Conservation (phyloP, 2,888 invertebrate species). For the Leptothorax acervorum region DNA sequence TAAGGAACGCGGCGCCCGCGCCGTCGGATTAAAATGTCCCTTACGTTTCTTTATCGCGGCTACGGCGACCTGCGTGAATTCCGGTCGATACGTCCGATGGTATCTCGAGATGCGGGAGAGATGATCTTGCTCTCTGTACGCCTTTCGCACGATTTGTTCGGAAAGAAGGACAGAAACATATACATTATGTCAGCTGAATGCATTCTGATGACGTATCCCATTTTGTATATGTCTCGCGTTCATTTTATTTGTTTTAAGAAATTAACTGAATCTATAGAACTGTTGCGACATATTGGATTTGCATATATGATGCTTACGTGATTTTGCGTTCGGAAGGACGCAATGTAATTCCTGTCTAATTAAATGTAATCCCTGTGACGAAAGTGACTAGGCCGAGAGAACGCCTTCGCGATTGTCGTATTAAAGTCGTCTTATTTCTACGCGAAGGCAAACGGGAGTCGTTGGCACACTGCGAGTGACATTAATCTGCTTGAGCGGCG, state of each 20-base stretch:
- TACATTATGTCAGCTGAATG: not conserved
- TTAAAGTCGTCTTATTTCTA: slow-evolving; percentile 21
- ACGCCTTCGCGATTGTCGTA: slow-evolving; percentile 27
- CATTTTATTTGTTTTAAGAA: not conserved
- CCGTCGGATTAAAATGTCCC: slow-evolving; percentile 32
- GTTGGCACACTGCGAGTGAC: slow-evolving; percentile 37
- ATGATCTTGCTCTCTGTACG: not conserved
- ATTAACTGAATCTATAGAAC: not conserved
- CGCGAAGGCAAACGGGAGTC: slow-evolving; percentile 25
- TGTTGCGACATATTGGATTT: not conserved
- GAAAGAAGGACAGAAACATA: not conserved
- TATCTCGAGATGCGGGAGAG: not conserved
- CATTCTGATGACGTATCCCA: not conserved
- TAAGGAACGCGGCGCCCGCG: slow-evolving; percentile 20
- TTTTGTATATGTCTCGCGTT: not conserved
- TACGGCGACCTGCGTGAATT: slow-evolving; percentile 3
- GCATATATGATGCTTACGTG: not conserved
- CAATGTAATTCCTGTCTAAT: slow-evolving; percentile 23
- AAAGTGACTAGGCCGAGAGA: slow-evolving; percentile 24
- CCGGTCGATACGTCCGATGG: slow-evolving; percentile 14
- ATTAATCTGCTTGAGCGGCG: slow-evolving; percentile 42
- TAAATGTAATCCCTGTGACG: slow-evolving; percentile 42
- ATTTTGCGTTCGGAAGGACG: not conserved
- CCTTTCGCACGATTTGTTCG: not conserved
- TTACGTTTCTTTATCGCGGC: slow-evolving; percentile 33